Evolutionary conservation across 2,797 vertebrate genomes (phyloP).

Genomic region (Malurus splendens): DNA sequence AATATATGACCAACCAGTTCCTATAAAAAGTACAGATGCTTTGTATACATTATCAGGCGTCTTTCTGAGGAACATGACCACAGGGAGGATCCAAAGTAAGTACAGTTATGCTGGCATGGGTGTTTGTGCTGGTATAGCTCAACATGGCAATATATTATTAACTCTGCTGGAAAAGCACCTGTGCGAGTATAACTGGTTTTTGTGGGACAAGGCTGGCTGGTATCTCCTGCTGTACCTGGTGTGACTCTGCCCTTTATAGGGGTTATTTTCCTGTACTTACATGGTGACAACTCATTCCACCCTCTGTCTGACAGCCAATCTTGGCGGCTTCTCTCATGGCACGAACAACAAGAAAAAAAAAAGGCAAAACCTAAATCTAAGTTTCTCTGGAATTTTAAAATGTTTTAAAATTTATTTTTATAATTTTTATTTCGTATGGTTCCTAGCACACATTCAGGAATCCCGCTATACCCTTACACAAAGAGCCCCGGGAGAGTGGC

Average conservation of each 20-base stretch:
- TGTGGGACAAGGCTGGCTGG: neutral
- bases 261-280: neutral
- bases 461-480: rapidly evolving
- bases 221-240: neutral
- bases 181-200: neutral
- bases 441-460: rapidly evolving
- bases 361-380: neutral
- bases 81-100: neutral
- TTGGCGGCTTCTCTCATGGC: neutral
- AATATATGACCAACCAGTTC: neutral
- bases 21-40: neutral
- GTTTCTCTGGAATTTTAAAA: neutral
- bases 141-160: neutral
- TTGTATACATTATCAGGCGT: neutral
- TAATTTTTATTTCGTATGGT: neutral
- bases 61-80: neutral
- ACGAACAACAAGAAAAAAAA: neutral
- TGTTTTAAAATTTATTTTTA: rapidly evolving
- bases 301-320: neutral
- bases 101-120: neutral
- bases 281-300: neutral
- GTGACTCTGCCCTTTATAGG: rapidly evolving
- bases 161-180: neutral
- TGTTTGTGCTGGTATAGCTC: neutral
- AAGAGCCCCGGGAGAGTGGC: rapidly evolving